Evolutionary conservation across 2,113 vertebrate species (phyloP), one percentile per base, ranked within the genome.

Genomic region (Rana temporaria): DNA sequence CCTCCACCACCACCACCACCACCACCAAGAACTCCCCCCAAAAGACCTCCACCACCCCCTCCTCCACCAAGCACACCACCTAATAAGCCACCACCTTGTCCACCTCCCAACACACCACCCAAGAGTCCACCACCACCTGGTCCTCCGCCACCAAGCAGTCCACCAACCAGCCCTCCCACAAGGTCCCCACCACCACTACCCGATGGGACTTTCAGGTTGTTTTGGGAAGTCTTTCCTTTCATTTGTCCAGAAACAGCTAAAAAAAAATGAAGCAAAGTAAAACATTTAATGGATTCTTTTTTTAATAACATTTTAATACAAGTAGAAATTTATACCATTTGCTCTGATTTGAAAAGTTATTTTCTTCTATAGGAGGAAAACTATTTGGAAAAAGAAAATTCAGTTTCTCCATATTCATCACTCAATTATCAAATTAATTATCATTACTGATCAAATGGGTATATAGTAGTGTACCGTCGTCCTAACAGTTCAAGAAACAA

Each of bases 201-300:
- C 22, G 72, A 57, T 48, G 57, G 6, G 48, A 2, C 57, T 6
- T 74, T 56, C 0, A 0, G 71, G 22, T 53, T 1, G 52, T 63
- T 75, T 84, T 91, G 86, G 30, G 59, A 82, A 0, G 74, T 69
- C 1, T 84, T 77, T 30, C 82, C 85, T 38, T 53, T 24, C 48
- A 91, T 59, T 0, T 87, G 87, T 59, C 64, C 82, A 0, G 85
- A 72, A 34, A 93, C 81, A 83, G 90, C 91, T 94, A 87, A 1
- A 30, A 87, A 1, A 30, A 55, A 85, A 60, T 26, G 7, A 34
- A 74, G 18, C 9, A 74, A 32, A 14, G 12, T 48, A 62, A 52
- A 22, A 64, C 26, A 64, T 8, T 42, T 55, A 17, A 26, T 26
- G 1, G 2, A 24, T 53, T 24, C 9, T n/a, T 62, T n/a, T 30